Conservation (phyloP, 2,113 vertebrate genomes). For the Boleophthalmus pectinirostris region DNA sequence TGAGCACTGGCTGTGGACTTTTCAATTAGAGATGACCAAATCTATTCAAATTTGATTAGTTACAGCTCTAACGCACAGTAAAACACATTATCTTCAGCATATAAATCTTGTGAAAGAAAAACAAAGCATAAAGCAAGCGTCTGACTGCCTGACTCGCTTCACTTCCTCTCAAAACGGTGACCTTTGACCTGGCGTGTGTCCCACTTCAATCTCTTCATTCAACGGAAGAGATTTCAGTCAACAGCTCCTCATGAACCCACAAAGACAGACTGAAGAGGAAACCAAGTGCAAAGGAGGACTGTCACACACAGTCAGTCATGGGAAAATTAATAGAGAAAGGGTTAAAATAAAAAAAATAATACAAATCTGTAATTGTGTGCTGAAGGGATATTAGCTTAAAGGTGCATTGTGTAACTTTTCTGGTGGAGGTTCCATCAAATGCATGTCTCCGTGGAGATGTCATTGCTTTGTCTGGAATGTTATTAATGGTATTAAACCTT, state of each 20-base stretch:
- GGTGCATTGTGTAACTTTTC: too few relatives aligned
- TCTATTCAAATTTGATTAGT: too few relatives aligned
- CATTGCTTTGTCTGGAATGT: too few relatives aligned
- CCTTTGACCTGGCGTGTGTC: slow-evolving; percentile 28
- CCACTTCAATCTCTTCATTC: slow-evolving; percentile 34
- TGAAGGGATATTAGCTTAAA: too few relatives aligned
- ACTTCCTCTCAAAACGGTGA: slow-evolving; percentile 38
- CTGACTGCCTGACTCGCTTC: slow-evolving; percentile 30
- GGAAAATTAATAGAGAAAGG: neutral
- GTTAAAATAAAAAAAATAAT: neutral
- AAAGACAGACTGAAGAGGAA: slow-evolving; percentile 2
- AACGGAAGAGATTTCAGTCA: slow-evolving; percentile 32
- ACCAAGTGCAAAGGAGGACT: neutral
- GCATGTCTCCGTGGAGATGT: too few relatives aligned
- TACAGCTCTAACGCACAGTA: neutral
- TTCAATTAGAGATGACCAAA: too few relatives aligned
- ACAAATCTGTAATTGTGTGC: too few relatives aligned
- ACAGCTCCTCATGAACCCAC: slow-evolving; percentile 15
- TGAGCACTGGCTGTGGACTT: too few relatives aligned
- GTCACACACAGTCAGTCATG: neutral
- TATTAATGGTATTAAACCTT: too few relatives aligned
- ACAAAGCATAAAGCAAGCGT: slow-evolving; percentile 9
- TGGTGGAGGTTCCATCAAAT: too few relatives aligned
- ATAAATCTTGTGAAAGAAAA: neutral
- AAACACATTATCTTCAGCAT: neutral